A percentile compares a stretch with the other conserved stretches of the same genome.
Conservation (phyloP, 2,113 vertebrate species). For the Oryzias javanicus region DNA sequence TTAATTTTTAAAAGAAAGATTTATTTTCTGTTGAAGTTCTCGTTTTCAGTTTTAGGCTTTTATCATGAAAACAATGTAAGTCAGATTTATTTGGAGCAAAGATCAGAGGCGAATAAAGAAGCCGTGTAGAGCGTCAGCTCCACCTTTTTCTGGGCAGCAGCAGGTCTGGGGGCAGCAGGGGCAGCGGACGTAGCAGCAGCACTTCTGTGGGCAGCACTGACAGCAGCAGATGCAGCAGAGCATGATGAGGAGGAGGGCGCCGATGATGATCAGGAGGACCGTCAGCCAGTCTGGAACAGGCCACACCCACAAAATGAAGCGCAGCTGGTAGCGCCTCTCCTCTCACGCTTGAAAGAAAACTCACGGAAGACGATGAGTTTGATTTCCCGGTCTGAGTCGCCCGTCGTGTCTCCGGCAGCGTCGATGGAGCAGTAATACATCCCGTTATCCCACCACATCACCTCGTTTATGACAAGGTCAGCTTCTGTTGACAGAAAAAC, state of each 20-base stretch:
- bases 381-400: slow-evolving; percentile 87
- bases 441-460: slow-evolving; percentile 99
- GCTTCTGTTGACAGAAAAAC: slow-evolving; percentile 78
- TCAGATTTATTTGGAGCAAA: too few species aligned
- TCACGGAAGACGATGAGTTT: slow-evolving; percentile 92
- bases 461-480: slow-evolving; percentile 90
- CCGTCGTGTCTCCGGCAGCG: slow-evolving; percentile 88
- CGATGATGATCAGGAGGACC: slow-evolving; percentile 86
- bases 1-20: too few species aligned
- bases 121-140: not conserved
- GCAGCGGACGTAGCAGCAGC: slow-evolving; percentile 94
- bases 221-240: slow-evolving; percentile 91
- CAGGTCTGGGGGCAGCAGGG: slow-evolving; percentile 90
- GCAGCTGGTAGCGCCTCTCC: too few species aligned
- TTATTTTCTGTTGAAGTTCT: too few species aligned
- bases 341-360: slow-evolving; percentile 31
- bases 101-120: too few species aligned
- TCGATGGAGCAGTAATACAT: slow-evolving; percentile 89
- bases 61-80: too few species aligned
- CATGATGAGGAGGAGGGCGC: slow-evolving; percentile 83
- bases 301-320: not conserved
- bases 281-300: slow-evolving; percentile 90
- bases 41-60: too few species aligned
- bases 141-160: slow-evolving; percentile 96
- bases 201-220: slow-evolving; percentile 95